Evolutionary conservation across 2,888 invertebrate genomes (phyloP), one percentile per base, ranked within the genome.

Genomic region (Apocheima hispidaria): DNA sequence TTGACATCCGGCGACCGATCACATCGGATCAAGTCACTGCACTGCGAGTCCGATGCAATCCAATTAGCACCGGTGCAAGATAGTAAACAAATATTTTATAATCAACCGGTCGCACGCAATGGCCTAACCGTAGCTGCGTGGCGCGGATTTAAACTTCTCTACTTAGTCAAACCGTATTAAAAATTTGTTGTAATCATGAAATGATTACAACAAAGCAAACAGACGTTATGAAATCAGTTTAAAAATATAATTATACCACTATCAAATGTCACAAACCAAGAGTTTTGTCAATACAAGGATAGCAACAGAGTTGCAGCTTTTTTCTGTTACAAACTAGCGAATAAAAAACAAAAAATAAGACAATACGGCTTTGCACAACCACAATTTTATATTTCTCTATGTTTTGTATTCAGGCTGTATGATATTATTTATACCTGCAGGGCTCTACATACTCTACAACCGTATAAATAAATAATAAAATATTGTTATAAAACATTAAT

Each of bases 1-100:
- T 90, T 90, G 91, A 91, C 91, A 89, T 90, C 88, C 86, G 87
- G 83, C 74, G 78, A 73, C 71, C 75, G 75, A 74, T 73, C 76
- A 74, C 74, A 71, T 81, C 55, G 50, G 66, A 66, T 82, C 78
- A 78, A 79, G 78, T 81, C 82, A 81, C 79, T 71, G 81, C 21
- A 38, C 21, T 44, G 21, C 36, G 75, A 79, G 82, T 65, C 63
- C 72, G 70, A 74, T 78, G 75, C 77, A 82, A 76, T 78, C 76
- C 74, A 74, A 77, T 75, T 74, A 74, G 66, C 72, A 70, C 59
- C 68, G 58, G 58, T 66, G 66, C 65, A 63, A 67, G 66, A 54
- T 50, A 48, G 46, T 40, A 46, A 62, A 54, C 54, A 48, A 50
- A 62, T 52, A 65, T 66, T 65, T 65, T 59, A 60, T 68, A 64